Percentiles rank a stretch among this genome's conserved stretches.
These are phyloP conservation scores for Geococcyx californianus DNA, from an alignment of 2,113 vertebrate genomes.

Conservation along the genomic window DNA sequence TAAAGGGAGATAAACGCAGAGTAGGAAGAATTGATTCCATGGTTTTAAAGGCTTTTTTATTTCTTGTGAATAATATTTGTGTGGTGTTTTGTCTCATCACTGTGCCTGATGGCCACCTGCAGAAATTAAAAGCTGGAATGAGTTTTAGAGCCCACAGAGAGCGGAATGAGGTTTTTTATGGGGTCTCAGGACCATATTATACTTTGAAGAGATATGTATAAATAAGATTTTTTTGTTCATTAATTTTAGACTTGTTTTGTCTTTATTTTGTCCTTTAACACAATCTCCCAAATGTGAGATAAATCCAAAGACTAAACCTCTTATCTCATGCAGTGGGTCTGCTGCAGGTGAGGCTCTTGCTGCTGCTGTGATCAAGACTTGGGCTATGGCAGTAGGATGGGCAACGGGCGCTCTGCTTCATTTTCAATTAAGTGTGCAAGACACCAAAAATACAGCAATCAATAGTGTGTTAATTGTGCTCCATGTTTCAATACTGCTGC, in stretches of 20 bases:
- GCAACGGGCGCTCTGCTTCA: neutral
- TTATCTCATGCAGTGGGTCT: neutral
- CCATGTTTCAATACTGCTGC: rapidly evolving
- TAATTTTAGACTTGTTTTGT: neutral
- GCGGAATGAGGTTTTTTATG: neutral
- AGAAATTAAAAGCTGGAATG: neutral
- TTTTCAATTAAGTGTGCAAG: neutral
- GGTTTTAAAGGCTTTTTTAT: neutral
- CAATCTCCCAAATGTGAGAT: neutral
- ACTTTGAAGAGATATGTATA: neutral
- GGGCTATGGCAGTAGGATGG: neutral
- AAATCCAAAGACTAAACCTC: neutral
- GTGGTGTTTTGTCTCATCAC: neutral
- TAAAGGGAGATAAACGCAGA: neutral
- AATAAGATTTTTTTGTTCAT: neutral
- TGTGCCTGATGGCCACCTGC: neutral
- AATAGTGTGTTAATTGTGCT: neutral
- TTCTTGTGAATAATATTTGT: neutral
- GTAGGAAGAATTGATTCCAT: neutral
- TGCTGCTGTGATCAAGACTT: neutral
- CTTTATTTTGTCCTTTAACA: neutral
- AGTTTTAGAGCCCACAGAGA: neutral
- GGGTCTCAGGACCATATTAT: neutral
- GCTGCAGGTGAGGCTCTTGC: neutral
- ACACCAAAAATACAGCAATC: neutral